Conservation (phyloP, 2,113 vertebrate genomes). For the Etheostoma cragini region DNA sequence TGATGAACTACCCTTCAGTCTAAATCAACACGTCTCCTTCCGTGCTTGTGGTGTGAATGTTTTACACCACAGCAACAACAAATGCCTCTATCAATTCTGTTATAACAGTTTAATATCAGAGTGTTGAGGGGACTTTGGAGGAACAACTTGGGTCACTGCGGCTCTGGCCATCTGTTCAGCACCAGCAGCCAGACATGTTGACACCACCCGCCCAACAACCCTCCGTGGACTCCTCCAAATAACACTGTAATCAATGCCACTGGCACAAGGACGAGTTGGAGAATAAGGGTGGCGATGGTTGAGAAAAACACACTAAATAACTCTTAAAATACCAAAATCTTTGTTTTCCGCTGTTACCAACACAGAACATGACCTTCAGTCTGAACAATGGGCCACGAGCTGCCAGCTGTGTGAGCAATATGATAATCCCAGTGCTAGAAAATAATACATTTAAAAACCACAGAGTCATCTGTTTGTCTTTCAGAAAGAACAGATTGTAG, state of each 20-base stretch:
- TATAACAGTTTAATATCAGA: slow-evolving; percentile 4
- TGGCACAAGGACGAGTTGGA: slow-evolving; percentile 26
- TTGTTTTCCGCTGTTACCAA: slow-evolving; percentile 13
- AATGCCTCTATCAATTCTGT: slow-evolving; percentile 13
- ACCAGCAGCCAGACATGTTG: slow-evolving; percentile 43
- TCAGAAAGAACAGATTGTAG: slow-evolving; percentile 8
- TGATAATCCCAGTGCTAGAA: slow-evolving; percentile 22
- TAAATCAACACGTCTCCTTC: slow-evolving; percentile 3
- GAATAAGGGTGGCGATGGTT: background rate
- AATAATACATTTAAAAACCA: background rate
- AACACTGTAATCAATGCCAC: slow-evolving; percentile 28
- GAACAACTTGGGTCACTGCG: slow-evolving; percentile 25
- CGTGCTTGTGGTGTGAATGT: slow-evolving; percentile 5
- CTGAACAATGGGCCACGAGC: slow-evolving; percentile 14
- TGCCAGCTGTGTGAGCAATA: slow-evolving; percentile 11
- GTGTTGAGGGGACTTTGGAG: slow-evolving; percentile 36
- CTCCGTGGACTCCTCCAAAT: slow-evolving; percentile 41
- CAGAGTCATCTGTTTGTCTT: slow-evolving; percentile 18
- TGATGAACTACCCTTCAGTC: background rate
- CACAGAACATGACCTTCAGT: slow-evolving; percentile 37
- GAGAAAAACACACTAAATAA: background rate
- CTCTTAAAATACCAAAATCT: slow-evolving; percentile 9
- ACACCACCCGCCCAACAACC: slow-evolving; percentile 10
- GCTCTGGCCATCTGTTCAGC: slow-evolving; percentile 65
- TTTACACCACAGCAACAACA: background rate